Base-by-base conservation (phyloP, 2,888 invertebrate species). In the Gymnoscelis rufifasciata region DNA sequence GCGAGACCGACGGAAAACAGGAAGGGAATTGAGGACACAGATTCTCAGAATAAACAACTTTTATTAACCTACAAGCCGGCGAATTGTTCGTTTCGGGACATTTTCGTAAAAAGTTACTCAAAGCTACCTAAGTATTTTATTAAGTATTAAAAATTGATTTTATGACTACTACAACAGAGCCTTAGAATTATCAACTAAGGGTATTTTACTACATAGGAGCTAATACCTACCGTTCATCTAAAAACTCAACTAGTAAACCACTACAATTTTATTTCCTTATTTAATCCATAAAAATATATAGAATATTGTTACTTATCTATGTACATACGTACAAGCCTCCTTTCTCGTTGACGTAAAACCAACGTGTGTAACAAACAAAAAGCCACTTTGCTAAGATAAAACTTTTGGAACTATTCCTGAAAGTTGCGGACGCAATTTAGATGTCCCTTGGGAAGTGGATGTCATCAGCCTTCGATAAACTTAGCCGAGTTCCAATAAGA, bases 371-470 rank as follows among this genome's bases (percentile, higher is more conserved):
- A 50, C 51, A 57, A 53, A 57, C 51, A 57, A 53, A 57, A 55
- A 55, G 47, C 47, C 51, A 57, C 51, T 57, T 52, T 48, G 51
- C 36, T 28, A 53, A 52, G 53, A 50, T 50, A 51, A 55, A 50
- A 57, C 49, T 57, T n/a, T 55, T 41, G 45, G 42, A 53, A 55
- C 53, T 53, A 54, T 57, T 55, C 43, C 40, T 44, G 41, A 15
- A 41, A 41, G 53, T 47, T 46, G 39, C 38, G 39, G 51, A 47
- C 46, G 51, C 54, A 56, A 53, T 57, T 52, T 53, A 48, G 44
- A 26, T 40, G 30, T 52, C 57, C 50, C 53, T 33, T 36, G 53
- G 51, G 57, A 55, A 40, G 52, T 15, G 33, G 46, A 50, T 48
- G 51, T 47, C 52, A 52, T 53, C 48, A 35, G 45, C 13, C 38